phyloP scores from a whole-genome alignment of 2,888 invertebrate species.

The Pristionchus entomophagus region DNA sequence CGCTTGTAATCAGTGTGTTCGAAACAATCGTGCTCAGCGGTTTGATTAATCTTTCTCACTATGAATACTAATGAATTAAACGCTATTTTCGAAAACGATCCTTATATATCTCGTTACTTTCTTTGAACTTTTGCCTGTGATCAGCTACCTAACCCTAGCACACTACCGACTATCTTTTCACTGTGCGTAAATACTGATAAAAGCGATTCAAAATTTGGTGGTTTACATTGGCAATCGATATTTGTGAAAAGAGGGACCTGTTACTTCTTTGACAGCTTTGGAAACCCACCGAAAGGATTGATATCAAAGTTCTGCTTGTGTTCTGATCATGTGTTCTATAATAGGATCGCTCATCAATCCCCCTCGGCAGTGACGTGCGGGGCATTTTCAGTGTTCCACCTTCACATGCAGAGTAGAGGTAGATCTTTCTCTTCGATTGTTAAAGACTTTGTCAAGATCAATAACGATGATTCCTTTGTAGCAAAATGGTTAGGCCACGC shows the following conservation, averaged over 20 bases:
- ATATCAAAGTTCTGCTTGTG: not conserved
- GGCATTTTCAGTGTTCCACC: no score
- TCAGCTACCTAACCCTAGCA: not conserved
- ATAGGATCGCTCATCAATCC: no score
- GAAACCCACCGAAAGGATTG: not conserved
- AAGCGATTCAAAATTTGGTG: not conserved
- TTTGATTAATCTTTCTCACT: not conserved
- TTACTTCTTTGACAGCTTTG: not conserved
- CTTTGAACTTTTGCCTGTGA: not conserved
- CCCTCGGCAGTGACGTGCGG: no score
- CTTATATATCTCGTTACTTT: not conserved
- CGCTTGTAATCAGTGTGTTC: not conserved
- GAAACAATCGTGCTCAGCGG: no score
- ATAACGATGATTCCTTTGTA: not conserved
- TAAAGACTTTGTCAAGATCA: not conserved
- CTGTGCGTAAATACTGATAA: not conserved
- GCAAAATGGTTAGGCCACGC: not conserved
- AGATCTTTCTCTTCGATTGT: not conserved
- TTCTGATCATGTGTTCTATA: not conserved
- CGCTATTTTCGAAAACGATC: not conserved
- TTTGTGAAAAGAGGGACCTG: not conserved
- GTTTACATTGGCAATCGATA: not conserved
- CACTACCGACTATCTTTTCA: not conserved
- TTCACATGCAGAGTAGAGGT: no score
- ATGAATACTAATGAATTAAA: not conserved